Percentiles rank a stretch among this genome's conserved stretches.
These are phyloP conservation scores for Anguilla anguilla DNA, from an alignment of 2,797 vertebrate genomes.

Conservation along the genomic window DNA sequence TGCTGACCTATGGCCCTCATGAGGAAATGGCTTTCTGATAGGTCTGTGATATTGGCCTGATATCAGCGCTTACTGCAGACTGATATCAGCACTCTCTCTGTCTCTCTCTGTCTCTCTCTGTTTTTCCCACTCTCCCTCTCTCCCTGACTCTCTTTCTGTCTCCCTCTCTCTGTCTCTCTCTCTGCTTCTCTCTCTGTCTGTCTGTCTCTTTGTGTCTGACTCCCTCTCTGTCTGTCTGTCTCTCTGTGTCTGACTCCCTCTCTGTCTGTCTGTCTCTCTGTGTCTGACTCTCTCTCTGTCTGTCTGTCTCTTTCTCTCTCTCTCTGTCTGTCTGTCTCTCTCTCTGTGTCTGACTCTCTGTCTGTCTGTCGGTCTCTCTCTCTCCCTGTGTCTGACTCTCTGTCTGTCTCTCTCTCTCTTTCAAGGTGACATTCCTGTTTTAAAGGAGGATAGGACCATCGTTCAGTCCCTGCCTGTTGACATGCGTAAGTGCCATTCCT, in stretches of 20 bases:
- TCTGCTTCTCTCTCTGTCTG: no score
- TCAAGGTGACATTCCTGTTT: constrained; percentile 58
- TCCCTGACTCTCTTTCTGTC: constrained; percentile 1
- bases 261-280: neutral
- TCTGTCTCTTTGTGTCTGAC: neutral
- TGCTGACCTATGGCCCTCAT: neutral
- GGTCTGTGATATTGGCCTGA: no score
- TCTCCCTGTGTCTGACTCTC: neutral
- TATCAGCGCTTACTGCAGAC: neutral
- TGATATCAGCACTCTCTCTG: no score
- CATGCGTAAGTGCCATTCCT: constrained; percentile 63
- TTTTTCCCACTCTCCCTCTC: neutral
- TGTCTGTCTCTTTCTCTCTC: neutral
- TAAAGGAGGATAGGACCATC: constrained; percentile 65
- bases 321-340: neutral
- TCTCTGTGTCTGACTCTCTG: constrained; percentile 18
- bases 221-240: neutral
- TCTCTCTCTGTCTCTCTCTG: neutral
- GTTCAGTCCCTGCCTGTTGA: constrained; percentile 70
- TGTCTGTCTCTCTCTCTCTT: neutral
- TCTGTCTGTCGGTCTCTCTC: neutral
- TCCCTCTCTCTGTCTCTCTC: neutral
- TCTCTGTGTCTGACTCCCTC: constrained; percentile 1
- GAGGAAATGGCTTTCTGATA: neutral
- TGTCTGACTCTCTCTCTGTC: neutral